phyloP scores from a whole-genome alignment of 2,113 vertebrate species.

The Rhea americana region DNA sequence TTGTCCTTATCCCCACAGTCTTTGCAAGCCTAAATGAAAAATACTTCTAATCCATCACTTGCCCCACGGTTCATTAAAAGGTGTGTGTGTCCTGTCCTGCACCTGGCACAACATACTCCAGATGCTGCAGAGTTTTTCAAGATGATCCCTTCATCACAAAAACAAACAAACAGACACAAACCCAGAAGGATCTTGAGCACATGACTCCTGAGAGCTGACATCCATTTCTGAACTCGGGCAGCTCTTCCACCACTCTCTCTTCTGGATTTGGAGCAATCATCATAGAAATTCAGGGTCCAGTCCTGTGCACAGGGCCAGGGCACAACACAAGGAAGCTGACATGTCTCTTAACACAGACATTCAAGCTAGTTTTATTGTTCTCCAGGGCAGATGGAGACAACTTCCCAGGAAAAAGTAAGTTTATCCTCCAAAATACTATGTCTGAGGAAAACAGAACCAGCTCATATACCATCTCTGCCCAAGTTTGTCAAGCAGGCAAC shows the following conservation, averaged over 20 bases:
- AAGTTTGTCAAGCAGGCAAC: not conserved
- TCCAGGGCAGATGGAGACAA: no score
- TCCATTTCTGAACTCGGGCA: not conserved
- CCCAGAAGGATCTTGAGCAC: not conserved
- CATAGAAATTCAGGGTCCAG: no score
- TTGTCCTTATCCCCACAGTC: not conserved
- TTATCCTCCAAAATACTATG: fast-evolving
- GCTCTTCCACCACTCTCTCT: not conserved
- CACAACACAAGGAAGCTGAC: no score
- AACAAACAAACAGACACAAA: no score
- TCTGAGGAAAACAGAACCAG: not conserved
- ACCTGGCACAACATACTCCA: not conserved
- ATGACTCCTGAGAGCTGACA: not conserved
- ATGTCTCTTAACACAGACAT: no score
- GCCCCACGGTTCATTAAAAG: fast-evolving
- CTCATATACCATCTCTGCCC: fast-evolving
- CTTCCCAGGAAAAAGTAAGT: not conserved
- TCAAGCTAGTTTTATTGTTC: no score
- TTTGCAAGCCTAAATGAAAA: not conserved
- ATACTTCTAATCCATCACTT: fast-evolving
- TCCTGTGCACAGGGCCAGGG: no score
- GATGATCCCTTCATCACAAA: not conserved
- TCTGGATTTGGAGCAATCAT: not conserved
- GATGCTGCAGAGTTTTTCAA: not conserved
- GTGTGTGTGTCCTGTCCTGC: not conserved